Percentiles rank a stretch among this genome's conserved stretches.
Conservation (phyloP, 2,113 vertebrate species). For the Xerus inauris region DNA sequence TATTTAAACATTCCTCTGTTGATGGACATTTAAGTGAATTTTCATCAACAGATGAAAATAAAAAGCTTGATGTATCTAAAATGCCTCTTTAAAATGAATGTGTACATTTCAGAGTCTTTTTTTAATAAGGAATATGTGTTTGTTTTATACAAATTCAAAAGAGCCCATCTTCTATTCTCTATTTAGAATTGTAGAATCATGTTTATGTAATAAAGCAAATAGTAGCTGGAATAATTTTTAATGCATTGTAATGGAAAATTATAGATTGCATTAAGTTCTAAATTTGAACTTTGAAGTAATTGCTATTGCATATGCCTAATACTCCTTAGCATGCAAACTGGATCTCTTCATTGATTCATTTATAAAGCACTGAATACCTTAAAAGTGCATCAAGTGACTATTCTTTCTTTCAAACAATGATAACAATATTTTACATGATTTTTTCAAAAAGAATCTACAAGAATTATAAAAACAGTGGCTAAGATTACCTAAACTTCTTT, state of each 20-base stretch:
- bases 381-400: not conserved
- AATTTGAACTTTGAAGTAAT: slow-evolving; percentile 44
- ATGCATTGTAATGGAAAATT: not conserved
- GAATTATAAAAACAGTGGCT: not conserved
- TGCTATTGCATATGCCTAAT: not conserved
- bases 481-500: not conserved
- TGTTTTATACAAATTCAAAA: not conserved
- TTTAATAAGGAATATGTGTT: not conserved
- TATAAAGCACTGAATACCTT: not conserved
- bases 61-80: slow-evolving; percentile 28
- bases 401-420: not conserved
- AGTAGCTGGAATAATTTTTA: slow-evolving; percentile 44
- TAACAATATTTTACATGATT: slow-evolving; percentile 28
- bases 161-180: not conserved
- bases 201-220: slow-evolving; percentile 29
- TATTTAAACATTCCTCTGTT: slow-evolving; percentile 1
- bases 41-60: slow-evolving; percentile 40
- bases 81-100: not conserved
- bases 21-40: not conserved
- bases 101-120: not conserved
- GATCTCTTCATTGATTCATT: slow-evolving; percentile 8
- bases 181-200: slow-evolving; percentile 1
- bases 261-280: not conserved
- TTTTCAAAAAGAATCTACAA: not conserved
- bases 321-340: not conserved